These are phyloP conservation scores for Hirtodrosophila trivittata DNA, from an alignment of 2,888 invertebrate species.

Conservation along the genomic window DNA sequence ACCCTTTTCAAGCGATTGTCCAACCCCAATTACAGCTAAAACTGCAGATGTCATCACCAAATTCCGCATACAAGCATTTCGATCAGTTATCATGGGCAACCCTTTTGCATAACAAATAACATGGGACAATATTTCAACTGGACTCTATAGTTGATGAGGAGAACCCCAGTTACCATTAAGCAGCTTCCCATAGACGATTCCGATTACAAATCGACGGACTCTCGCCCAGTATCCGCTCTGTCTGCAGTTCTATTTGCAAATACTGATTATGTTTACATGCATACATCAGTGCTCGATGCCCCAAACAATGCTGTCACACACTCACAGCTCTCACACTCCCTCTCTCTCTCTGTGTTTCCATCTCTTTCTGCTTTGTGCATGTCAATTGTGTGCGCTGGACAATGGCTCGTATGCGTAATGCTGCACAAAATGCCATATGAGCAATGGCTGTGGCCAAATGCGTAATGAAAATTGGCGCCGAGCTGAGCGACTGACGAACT, in stretches of 20 bases:
- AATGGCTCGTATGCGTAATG: constrained; percentile 73
- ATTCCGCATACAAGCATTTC: constrained; percentile 26
- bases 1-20: constrained; percentile 9
- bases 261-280: constrained; percentile 82
- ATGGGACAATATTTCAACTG: constrained; percentile 11
- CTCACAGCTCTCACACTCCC: neutral
- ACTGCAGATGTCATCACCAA: constrained; percentile 38
- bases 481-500: constrained; percentile 43
- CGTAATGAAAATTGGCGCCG: constrained; percentile 74
- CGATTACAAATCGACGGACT: constrained; percentile 40
- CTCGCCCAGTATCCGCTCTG: constrained; percentile 9
- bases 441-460: constrained; percentile 67
- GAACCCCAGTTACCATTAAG: constrained; percentile 22
- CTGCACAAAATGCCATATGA: constrained; percentile 64
- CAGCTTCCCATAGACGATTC: constrained; percentile 46
- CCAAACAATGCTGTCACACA: constrained; percentile 61
- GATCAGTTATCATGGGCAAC: constrained; percentile 31
- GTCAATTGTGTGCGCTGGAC: constrained; percentile 67
- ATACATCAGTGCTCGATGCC: constrained; percentile 74
- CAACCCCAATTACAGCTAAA: neutral
- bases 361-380: constrained; percentile 20
- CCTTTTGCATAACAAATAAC: constrained; percentile 38
- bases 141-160: constrained; percentile 24
- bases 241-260: constrained; percentile 74
- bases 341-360: neutral